A percentile compares a stretch with the other conserved stretches of the same genome.
Evolutionary conservation across 92 coral and sea anemone species (phyloP).

Genomic region (Metridium senile): DNA sequence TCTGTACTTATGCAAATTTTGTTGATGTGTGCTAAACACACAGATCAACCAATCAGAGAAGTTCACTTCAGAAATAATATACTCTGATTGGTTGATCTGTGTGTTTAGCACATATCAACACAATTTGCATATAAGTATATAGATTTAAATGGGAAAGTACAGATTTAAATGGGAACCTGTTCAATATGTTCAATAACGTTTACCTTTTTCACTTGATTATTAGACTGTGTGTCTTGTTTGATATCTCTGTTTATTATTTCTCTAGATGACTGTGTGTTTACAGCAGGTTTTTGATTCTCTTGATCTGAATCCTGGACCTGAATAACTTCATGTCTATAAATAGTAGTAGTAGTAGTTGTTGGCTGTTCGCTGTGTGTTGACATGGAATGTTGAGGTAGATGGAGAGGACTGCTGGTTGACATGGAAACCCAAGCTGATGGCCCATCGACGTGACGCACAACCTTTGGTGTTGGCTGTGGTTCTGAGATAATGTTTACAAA

Average conservation of each 20-base stretch:
- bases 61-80: too few relatives aligned
- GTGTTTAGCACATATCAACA: too few relatives aligned
- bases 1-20: too few relatives aligned
- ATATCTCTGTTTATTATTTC: not conserved
- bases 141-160: too few relatives aligned
- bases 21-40: too few relatives aligned
- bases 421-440: conserved; percentile 73
- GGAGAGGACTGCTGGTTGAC: conserved; percentile 20
- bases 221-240: not conserved
- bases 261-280: not conserved
- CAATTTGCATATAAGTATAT: too few relatives aligned
- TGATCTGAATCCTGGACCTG: conserved; percentile 18
- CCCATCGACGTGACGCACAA: conserved; percentile 63
- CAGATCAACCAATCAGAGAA: too few relatives aligned
- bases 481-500: not conserved
- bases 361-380: conserved; percentile 30
- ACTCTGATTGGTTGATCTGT: too few relatives aligned
- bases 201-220: not conserved
- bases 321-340: conserved; percentile 16
- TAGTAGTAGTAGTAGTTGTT: conserved; percentile 19
- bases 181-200: not conserved
- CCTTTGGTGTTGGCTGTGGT: conserved; percentile 50
- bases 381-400: conserved; percentile 2
- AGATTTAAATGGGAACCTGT: too few relatives aligned
- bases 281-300: not conserved